Evolutionary conservation across 2,113 vertebrate species (phyloP).

Genomic region (Sebastes fasciatus): DNA sequence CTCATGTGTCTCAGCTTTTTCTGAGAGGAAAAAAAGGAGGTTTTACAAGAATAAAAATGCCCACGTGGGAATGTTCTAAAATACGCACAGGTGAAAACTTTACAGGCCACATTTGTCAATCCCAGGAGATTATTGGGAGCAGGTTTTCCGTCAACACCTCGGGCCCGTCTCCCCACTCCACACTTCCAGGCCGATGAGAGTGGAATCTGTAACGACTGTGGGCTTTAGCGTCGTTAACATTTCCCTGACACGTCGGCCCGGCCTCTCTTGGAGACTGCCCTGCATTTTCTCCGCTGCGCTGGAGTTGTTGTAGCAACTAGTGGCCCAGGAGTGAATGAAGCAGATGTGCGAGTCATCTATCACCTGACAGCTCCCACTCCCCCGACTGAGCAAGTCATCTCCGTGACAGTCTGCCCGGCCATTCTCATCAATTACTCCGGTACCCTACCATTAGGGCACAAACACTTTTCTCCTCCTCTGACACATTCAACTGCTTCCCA

Average conservation of each 20-base stretch:
- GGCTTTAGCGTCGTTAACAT: constrained; percentile 89
- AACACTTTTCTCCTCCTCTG: constrained; percentile 66
- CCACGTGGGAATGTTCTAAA: constrained; percentile 31
- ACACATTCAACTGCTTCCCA: constrained; percentile 78
- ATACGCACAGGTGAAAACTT: constrained; percentile 65
- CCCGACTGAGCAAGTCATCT: constrained; percentile 90
- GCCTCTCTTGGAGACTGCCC: constrained; percentile 87
- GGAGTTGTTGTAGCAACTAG: constrained; percentile 92
- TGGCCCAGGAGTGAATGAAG: constrained; percentile 89
- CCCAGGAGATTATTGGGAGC: constrained; percentile 63
- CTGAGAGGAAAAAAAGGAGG: background rate
- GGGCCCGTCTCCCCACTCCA: constrained; percentile 54
- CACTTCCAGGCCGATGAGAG: constrained; percentile 75
- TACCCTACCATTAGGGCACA: constrained; percentile 80
- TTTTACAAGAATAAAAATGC: constrained; percentile 25
- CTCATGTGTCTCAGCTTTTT: constrained; percentile 34
- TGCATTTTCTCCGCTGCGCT: constrained; percentile 88
- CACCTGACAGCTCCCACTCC: constrained; percentile 85
- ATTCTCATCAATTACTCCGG: constrained; percentile 81
- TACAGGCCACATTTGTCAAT: constrained; percentile 58
- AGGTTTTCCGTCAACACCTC: constrained; percentile 72
- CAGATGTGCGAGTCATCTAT: constrained; percentile 91
- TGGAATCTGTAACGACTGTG: constrained; percentile 83
- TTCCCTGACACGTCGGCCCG: constrained; percentile 85
- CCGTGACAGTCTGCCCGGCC: constrained; percentile 83